Evolutionary conservation across 2,888 invertebrate species (phyloP).

Genomic region (Meganola albula): DNA sequence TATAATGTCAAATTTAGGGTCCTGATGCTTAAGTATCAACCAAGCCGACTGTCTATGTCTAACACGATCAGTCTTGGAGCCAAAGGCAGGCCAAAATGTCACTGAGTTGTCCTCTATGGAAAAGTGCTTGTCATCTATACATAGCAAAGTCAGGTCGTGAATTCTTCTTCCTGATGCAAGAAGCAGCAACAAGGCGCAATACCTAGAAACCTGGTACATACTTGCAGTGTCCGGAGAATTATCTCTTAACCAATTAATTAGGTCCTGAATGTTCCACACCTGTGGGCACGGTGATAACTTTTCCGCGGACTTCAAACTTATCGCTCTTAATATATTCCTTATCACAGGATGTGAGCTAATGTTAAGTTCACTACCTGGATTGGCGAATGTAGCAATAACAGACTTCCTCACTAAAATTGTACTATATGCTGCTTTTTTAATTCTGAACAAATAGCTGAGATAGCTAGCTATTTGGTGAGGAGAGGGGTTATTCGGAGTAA

Average conservation of each 20-base stretch:
- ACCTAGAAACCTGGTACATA: slow-evolving; percentile 15
- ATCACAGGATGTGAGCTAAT: slow-evolving; percentile 10
- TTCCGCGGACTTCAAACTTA: not conserved
- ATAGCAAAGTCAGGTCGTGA: slow-evolving; percentile 24
- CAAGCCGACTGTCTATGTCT: slow-evolving; percentile 20
- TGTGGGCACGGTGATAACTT: slow-evolving; percentile 4
- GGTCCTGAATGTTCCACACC: slow-evolving; percentile 7
- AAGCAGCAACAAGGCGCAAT: slow-evolving; percentile 13
- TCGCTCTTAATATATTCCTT: slow-evolving; percentile 2
- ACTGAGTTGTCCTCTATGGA: slow-evolving; percentile 2
- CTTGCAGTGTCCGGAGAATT: slow-evolving; percentile 5
- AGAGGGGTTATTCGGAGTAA: not conserved
- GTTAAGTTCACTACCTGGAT: slow-evolving; percentile 2
- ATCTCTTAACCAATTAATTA: slow-evolving; percentile 1
- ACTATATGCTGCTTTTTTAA: slow-evolving; percentile 7
- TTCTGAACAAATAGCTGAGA: slow-evolving; percentile 9
- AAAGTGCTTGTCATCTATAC: slow-evolving; percentile 1
- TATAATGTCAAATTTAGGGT: slow-evolving; percentile 8
- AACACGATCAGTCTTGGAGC: slow-evolving; percentile 22
- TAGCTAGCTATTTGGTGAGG: slow-evolving; percentile 7
- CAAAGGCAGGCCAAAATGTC: slow-evolving; percentile 19
- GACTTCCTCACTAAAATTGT: slow-evolving; percentile 20
- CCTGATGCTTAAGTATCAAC: slow-evolving; percentile 6
- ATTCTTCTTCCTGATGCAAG: slow-evolving; percentile 20
- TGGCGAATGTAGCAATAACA: slow-evolving; percentile 10